phyloP scores from a whole-genome alignment of 2,113 vertebrate species.

The Equus quagga region DNA sequence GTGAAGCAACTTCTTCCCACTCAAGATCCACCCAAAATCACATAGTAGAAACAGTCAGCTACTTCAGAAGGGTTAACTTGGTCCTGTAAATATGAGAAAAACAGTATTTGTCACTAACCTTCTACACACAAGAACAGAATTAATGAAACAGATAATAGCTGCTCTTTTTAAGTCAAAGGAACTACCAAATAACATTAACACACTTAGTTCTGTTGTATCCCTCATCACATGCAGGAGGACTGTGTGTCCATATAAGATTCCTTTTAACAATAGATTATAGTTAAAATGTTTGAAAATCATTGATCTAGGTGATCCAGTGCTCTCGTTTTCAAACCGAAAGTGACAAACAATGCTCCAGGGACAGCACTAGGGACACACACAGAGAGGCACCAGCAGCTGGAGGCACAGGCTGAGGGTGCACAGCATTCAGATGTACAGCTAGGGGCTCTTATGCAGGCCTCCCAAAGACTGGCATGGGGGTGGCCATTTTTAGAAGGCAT shows the following conservation, averaged over 20 bases:
- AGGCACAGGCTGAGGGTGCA: background rate
- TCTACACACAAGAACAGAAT: background rate
- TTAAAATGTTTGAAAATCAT: background rate
- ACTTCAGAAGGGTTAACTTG: constrained; percentile 14
- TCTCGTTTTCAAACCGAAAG: constrained; percentile 1
- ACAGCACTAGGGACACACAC: background rate
- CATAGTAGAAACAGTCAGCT: background rate
- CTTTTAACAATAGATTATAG: background rate
- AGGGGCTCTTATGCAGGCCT: background rate
- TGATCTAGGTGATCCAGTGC: background rate
- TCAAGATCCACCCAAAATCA: background rate
- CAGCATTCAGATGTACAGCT: background rate
- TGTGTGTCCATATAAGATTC: background rate
- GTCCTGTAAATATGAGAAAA: constrained; percentile 3
- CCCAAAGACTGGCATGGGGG: background rate
- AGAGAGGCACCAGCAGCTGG: background rate
- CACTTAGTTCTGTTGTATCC: background rate
- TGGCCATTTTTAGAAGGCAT: background rate
- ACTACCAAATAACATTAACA: background rate
- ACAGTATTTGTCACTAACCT: background rate
- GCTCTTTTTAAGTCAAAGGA: background rate
- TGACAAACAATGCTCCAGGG: background rate
- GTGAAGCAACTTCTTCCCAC: background rate
- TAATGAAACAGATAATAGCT: background rate
- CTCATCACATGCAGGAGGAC: background rate